phyloP scores from a whole-genome alignment of 2,113 vertebrate species.

The Sturnus vulgaris region DNA sequence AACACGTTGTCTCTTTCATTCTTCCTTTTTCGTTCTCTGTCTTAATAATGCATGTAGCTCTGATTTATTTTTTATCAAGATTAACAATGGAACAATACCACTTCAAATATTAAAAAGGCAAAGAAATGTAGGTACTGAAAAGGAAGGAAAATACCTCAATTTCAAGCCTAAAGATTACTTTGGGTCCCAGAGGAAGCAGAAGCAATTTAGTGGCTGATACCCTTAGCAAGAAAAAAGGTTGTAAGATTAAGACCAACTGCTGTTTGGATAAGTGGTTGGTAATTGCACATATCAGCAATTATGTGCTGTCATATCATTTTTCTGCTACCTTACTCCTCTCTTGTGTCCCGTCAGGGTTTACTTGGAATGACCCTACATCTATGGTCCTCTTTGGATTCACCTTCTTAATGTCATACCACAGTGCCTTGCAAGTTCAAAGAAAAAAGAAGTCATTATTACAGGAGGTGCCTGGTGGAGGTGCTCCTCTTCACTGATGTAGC shows the following conservation, averaged over 20 bases:
- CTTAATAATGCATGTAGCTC: neutral
- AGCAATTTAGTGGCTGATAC: slow-evolving; percentile 83
- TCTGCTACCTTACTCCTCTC: slow-evolving; percentile 86
- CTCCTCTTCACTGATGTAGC: slow-evolving; percentile 32
- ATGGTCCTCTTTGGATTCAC: slow-evolving; percentile 86
- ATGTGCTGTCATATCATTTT: slow-evolving; percentile 70
- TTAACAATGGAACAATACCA: slow-evolving; percentile 39
- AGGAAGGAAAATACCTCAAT: slow-evolving; percentile 76
- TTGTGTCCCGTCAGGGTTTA: slow-evolving; percentile 84
- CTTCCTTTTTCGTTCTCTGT: neutral
- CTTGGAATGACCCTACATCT: slow-evolving; percentile 85
- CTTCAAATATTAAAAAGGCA: slow-evolving; percentile 64
- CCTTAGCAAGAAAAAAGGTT: slow-evolving; percentile 79
- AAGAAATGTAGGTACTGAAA: slow-evolving; percentile 75
- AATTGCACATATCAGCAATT: slow-evolving; percentile 82
- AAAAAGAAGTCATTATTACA: slow-evolving; percentile 38
- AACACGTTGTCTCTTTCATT: neutral
- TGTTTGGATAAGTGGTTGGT: slow-evolving; percentile 83
- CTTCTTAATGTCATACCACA: slow-evolving; percentile 81
- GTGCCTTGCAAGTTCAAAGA: slow-evolving; percentile 70
- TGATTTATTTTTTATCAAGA: slow-evolving; percentile 65
- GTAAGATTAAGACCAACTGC: slow-evolving; percentile 83
- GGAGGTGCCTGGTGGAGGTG: slow-evolving; percentile 37
- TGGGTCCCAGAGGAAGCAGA: slow-evolving; percentile 78
- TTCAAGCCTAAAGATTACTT: slow-evolving; percentile 83